These are phyloP conservation scores for Eupsilia transversa DNA, from an alignment of 2,888 invertebrate species.

Conservation along the genomic window DNA sequence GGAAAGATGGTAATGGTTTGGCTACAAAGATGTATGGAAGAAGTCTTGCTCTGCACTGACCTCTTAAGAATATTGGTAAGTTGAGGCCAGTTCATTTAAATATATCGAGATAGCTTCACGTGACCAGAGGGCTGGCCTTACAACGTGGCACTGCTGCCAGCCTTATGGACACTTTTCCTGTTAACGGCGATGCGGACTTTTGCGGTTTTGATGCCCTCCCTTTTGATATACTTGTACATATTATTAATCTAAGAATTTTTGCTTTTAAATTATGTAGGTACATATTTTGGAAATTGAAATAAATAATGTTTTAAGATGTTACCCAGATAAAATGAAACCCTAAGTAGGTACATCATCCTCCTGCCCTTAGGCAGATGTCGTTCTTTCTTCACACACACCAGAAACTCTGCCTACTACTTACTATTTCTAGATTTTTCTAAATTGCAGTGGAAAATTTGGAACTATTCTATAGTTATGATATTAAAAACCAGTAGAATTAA, in stretches of 20 bases:
- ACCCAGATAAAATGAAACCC: no score
- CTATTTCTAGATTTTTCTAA: background rate
- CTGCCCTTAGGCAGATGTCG: background rate
- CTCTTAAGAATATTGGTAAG: background rate
- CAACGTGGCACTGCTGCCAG: no score
- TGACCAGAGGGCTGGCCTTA: background rate
- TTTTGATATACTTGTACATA: no score
- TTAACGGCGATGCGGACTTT: no score
- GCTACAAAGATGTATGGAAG: background rate
- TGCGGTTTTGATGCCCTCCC: background rate
- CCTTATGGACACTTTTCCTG: no score
- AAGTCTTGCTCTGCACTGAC: background rate
- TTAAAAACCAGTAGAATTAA: conserved; percentile 20
- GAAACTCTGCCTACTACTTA: background rate
- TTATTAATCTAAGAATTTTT: no score
- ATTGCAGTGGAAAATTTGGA: conserved; percentile 11
- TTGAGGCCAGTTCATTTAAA: background rate
- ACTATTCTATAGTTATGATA: background rate
- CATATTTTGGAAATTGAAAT: no score
- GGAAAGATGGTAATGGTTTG: background rate
- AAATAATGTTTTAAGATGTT: no score
- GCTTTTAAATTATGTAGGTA: no score
- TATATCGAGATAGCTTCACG: background rate
- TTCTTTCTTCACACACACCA: background rate
- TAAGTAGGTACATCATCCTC: background rate